Percentiles rank a stretch among this genome's conserved stretches.
These are phyloP conservation scores for Protomyctophum bolini DNA, from an alignment of 2,113 vertebrate species.

Conservation along the genomic window DNA sequence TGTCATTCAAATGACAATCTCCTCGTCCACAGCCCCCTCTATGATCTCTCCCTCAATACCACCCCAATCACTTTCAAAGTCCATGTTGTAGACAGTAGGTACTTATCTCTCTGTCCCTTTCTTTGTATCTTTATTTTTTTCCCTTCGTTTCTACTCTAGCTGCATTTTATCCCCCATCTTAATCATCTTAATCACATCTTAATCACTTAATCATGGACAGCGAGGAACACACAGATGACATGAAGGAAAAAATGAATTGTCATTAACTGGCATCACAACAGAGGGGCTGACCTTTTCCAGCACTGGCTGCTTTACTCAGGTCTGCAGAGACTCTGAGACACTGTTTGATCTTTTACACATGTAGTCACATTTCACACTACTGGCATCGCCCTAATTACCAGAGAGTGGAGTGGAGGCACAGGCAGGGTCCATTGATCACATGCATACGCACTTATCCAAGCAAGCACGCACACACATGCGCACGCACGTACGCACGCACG, in stretches of 20 bases:
- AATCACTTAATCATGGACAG: no score
- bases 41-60: no score
- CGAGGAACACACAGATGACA: slow-evolving; percentile 22
- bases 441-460: slow-evolving; percentile 19
- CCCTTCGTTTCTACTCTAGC: slow-evolving; percentile 3
- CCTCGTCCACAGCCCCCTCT: no score
- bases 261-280: slow-evolving; percentile 48
- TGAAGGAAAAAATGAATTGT: slow-evolving; percentile 23
- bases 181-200: no score
- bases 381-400: slow-evolving; percentile 59
- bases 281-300: slow-evolving; percentile 69
- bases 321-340: slow-evolving; percentile 43
- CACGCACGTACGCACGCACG: neutral
- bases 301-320: slow-evolving; percentile 45
- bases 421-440: slow-evolving; percentile 66
- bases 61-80: no score
- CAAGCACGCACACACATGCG: slow-evolving; percentile 4
- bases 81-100: no score
- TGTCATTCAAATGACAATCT: no score
- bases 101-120: no score
- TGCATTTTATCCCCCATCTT: neutral
- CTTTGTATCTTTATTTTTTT: neutral
- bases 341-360: slow-evolving; percentile 68
- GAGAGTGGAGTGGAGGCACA: slow-evolving; percentile 57
- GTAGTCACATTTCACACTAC: slow-evolving; percentile 53